Evolutionary conservation across 2,113 vertebrate genomes (phyloP).

Genomic region (Psittacus erithacus): DNA sequence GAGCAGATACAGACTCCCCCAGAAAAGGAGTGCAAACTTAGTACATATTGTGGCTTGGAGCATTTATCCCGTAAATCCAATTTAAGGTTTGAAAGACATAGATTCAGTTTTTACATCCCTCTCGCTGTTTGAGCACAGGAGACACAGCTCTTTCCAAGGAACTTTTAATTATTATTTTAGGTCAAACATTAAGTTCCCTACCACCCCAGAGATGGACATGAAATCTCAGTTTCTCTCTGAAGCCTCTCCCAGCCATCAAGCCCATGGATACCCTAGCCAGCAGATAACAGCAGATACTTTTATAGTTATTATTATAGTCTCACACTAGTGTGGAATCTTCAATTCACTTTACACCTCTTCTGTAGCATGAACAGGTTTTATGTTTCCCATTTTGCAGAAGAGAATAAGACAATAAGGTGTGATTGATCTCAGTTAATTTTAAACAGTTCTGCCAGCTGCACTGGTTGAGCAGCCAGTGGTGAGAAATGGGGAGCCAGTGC

Average conservation of each 20-base stretch:
- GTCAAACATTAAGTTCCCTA: background rate
- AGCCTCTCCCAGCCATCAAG: background rate
- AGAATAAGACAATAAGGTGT: background rate
- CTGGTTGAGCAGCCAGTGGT: background rate
- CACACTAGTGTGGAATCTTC: background rate
- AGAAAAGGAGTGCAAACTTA: background rate
- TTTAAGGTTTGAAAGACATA: background rate
- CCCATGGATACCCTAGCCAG: background rate
- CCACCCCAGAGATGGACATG: background rate
- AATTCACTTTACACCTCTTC: background rate
- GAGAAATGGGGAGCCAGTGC: background rate
- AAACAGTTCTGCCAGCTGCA: background rate
- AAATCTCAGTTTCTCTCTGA: background rate
- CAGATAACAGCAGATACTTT: background rate
- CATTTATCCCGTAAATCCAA: background rate
- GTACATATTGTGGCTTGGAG: background rate
- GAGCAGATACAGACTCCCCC: background rate
- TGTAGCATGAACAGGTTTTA: background rate
- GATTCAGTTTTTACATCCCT: background rate
- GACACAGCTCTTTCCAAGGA: background rate
- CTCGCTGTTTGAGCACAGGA: background rate
- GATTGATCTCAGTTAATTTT: background rate
- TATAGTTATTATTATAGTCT: background rate
- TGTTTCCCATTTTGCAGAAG: background rate
- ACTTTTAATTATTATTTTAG: background rate